phyloP scores from a whole-genome alignment of 2,113 vertebrate species.

The Cyprinodon brontotheroides region DNA sequence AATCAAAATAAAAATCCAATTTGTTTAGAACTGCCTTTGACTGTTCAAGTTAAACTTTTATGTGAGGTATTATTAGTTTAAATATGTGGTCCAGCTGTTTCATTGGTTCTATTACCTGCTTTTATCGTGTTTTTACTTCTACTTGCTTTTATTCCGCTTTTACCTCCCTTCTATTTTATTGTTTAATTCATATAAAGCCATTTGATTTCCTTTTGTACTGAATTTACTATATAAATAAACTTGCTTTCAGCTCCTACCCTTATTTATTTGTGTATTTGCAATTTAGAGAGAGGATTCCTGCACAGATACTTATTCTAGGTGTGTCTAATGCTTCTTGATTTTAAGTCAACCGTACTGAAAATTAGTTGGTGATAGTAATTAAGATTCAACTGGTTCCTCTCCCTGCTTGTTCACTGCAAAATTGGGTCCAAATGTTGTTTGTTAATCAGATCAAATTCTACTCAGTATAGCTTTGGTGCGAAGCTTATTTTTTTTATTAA shows the following conservation, averaged over 20 bases:
- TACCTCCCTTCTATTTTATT: too few species aligned
- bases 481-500: background rate
- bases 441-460: background rate
- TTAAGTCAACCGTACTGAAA: background rate
- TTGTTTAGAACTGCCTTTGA: too few species aligned
- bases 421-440: background rate
- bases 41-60: too few species aligned
- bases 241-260: background rate
- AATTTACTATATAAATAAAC: too few species aligned
- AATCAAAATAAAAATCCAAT: too few species aligned
- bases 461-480: background rate
- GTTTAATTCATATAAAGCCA: too few species aligned
- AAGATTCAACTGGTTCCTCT: background rate
- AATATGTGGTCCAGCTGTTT: too few species aligned
- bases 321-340: background rate
- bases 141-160: too few species aligned
- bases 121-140: too few species aligned
- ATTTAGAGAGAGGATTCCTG: background rate
- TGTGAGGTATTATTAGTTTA: too few species aligned
- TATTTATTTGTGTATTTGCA: background rate
- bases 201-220: too few species aligned
- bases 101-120: too few species aligned
- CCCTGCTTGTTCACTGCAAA: background rate
- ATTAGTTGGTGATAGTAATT: background rate
- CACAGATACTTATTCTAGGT: background rate